These are phyloP conservation scores for Ophonus ardosiacus DNA, from an alignment of 2,888 invertebrate species.

Conservation along the genomic window DNA sequence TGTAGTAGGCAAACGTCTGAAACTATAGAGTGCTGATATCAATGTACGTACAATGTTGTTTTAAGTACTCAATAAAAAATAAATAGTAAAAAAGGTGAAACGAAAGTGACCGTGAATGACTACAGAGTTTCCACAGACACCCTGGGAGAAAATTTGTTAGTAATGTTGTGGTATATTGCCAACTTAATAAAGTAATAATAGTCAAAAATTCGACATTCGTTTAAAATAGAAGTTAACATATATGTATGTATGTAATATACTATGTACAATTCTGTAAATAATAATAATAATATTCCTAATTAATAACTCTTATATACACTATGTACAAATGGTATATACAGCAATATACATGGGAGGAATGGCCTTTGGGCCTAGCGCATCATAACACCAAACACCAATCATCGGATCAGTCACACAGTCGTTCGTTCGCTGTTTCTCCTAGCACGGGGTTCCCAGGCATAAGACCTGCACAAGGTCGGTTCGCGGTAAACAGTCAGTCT, in stretches of 20 bases:
- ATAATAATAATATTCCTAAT: slow-evolving; percentile 72
- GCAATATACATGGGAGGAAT: slow-evolving; percentile 72
- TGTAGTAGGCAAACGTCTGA: slow-evolving; percentile 40
- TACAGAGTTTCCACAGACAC: slow-evolving; percentile 15
- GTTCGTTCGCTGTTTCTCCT: slow-evolving; percentile 10
- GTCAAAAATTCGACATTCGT: slow-evolving; percentile 58
- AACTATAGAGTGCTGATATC: slow-evolving; percentile 23
- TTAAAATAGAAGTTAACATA: slow-evolving; percentile 71
- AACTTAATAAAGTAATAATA: slow-evolving; percentile 71
- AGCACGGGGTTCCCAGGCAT: background rate
- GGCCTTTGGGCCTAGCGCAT: slow-evolving; percentile 72
- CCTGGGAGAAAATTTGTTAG: slow-evolving; percentile 56
- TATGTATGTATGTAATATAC: slow-evolving; percentile 68
- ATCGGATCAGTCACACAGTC: slow-evolving; percentile 25
- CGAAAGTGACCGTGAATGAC: slow-evolving; percentile 33
- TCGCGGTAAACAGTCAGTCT: background rate
- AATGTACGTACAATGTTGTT: slow-evolving; percentile 29
- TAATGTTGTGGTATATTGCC: slow-evolving; percentile 71
- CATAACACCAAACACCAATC: slow-evolving; percentile 66
- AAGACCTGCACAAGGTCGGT: background rate
- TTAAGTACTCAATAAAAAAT: slow-evolving; percentile 11
- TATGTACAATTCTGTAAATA: slow-evolving; percentile 67
- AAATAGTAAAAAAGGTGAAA: slow-evolving; percentile 22
- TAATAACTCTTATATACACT: slow-evolving; percentile 75
- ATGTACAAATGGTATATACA: slow-evolving; percentile 72